These are phyloP conservation scores for Prietella phreatophila DNA, from an alignment of 2,113 vertebrate genomes.

Conservation along the genomic window DNA sequence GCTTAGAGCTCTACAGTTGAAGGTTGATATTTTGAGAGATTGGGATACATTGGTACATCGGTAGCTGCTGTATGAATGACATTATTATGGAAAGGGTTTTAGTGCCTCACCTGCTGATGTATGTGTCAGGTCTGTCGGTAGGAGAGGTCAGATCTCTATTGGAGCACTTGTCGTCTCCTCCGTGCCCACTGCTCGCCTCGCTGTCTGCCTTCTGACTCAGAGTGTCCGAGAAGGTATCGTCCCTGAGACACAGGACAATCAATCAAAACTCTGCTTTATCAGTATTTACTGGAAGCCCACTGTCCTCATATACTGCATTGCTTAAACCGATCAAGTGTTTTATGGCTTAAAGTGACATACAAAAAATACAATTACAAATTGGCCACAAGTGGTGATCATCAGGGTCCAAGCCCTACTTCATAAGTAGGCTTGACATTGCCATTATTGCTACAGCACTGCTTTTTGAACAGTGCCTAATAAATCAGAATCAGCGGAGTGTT, in stretches of 20 bases:
- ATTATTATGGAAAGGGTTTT: background rate
- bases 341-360: background rate
- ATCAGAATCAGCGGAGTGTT: background rate
- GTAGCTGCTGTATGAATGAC: background rate
- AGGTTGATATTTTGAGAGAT: background rate
- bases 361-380: background rate
- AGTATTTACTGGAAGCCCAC: background rate
- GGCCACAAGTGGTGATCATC: background rate
- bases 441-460: background rate
- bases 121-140: conserved; percentile 84
- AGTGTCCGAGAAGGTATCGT: conserved; percentile 95
- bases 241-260: conserved; percentile 71
- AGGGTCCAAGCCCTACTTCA: background rate
- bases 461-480: background rate
- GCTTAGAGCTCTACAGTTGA: background rate
- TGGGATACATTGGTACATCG: background rate
- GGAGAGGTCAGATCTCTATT: conserved; percentile 89
- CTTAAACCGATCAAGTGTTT: background rate
- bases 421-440: background rate
- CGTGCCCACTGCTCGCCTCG: conserved; percentile 91
- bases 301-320: background rate
- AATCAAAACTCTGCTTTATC: background rate
- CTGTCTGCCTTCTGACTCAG: conserved; percentile 97
- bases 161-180: conserved; percentile 88
- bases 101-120: conserved; percentile 79